Evolutionary conservation across 2,888 invertebrate species (phyloP), one percentile per base, ranked within the genome.

Genomic region (Tipula vernalis): DNA sequence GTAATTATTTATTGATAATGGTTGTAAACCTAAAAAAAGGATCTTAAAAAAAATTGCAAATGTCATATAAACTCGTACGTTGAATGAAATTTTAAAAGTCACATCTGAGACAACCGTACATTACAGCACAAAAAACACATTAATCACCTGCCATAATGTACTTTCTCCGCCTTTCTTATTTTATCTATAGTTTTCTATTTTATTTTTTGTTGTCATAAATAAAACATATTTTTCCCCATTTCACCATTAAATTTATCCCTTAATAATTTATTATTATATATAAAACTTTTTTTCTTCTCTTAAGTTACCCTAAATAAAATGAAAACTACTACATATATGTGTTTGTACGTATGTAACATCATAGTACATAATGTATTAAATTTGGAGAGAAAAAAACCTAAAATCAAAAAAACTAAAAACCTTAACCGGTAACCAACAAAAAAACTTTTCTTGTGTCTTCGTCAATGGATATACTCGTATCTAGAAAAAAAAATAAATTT

Each of bases 81-180:
- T n/a, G 3, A 51, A 47, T 47, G 12, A 3, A 47, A 3, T 47
- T 47, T 47, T 47, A 10, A 47, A 57, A 71, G 28, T 71, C 28
- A 71, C 71, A 28, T 71, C 28, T 28, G 71, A 71, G 28, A 13
- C 71, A 71, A 28, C 71, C 28, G 28, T 28, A 71, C 10, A 28
- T 15, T 71, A 51, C 51, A 51, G 6, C 6, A 6, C n/a, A 39
- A 15, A 39, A 84, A 41, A 39, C 6, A n/a, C 84, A 84, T 84
- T 84, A 84, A 84, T 84, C 84, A 84, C 84, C 84, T 84, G 84
- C 84, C 39, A n/a, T 71, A 71, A 41, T 84, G 36, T 84, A 41
- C 84, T 84, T 84, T 84, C 84, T 84, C 84, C 84, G 84, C 84
- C 84, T 84, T 84, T 84, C 84, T 84, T 84, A 39, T 41, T 84